Base-by-base conservation (phyloP, 2,113 vertebrate genomes). In the Etheostoma spectabile region DNA sequence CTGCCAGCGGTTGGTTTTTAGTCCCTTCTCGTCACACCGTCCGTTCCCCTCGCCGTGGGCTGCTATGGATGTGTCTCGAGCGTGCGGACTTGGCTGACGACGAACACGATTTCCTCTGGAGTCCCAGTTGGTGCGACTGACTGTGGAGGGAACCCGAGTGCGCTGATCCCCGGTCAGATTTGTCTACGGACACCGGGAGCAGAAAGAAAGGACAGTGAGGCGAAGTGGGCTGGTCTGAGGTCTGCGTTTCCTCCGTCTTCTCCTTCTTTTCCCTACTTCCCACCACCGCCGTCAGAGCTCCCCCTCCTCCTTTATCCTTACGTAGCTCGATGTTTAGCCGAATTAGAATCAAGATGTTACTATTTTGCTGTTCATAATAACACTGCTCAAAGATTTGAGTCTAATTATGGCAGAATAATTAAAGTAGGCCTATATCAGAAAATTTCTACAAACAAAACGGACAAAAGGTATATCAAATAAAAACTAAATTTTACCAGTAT, bases 101-200 rank as follows among this genome's bases (percentile, higher is more conserved):
- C 78, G 85, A 87, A 73, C 90, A 83, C 89, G 89, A 38, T 90
- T 91, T 88, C 91, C 92, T 89, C 83, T 85, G 83, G 71, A 75
- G 83, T 90, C 88, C 86, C 90, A 49, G 78, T 83, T 69, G 79
- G 86, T 74, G 80, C 74, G 74, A 59, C 59, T 70, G 71, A 80
- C 85, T 59, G 68, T 60, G 53, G 61, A 80, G 68, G 68, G 61
- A 76, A 74, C 56, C 38, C 8, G 45, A 21, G 35, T 16, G 42
- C 4, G 87, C 93, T 85, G 93, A 84, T 92, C 90, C 59, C 15
- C 62, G 82, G 87, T 94, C 93, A 87, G 93, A 77, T 92, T 74
- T 69, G 53, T 65, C 6, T 1, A 0, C n/a, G 56, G 65, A 46
- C 74, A 48, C 48, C n/a, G 68, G 35, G 61, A 12, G 27, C 6